Conservation (phyloP, 2,888 invertebrate species). For the Orchestes rusci region DNA sequence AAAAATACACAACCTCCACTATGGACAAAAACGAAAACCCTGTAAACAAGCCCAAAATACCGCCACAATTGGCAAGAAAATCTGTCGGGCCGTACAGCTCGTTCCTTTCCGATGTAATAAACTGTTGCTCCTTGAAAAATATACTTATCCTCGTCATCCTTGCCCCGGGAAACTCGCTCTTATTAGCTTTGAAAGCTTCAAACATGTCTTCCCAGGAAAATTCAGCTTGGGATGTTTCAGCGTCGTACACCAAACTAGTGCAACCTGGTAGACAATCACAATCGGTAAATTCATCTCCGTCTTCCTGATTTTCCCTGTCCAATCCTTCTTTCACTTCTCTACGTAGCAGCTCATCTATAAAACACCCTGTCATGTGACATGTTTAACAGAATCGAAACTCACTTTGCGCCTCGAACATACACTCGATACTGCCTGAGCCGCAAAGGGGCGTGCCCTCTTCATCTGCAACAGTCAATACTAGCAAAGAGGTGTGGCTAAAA, state of each 20-base stretch:
- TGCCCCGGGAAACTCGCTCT: constrained; percentile 41
- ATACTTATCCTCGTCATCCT: constrained; percentile 56
- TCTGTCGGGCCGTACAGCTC: constrained; percentile 52
- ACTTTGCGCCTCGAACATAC: constrained; percentile 52
- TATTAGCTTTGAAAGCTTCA: constrained; percentile 46
- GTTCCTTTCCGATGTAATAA: constrained; percentile 50
- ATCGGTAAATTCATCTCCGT: constrained; percentile 24
- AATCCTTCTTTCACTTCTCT: constrained; percentile 47
- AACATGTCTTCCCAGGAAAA: constrained; percentile 57
- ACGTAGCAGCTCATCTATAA: constrained; percentile 48
- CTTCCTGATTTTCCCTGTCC: constrained; percentile 23
- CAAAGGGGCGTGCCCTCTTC: constrained; percentile 51
- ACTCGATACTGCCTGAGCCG: constrained; percentile 50
- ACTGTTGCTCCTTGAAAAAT: constrained; percentile 63
- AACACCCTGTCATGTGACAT: background rate
- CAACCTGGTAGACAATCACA: constrained; percentile 60
- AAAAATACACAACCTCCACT: constrained; percentile 54
- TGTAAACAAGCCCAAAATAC: constrained; percentile 54
- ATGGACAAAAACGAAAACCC: constrained; percentile 59
- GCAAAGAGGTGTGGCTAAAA: background rate
- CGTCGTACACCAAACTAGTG: constrained; percentile 63
- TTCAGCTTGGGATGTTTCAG: constrained; percentile 65
- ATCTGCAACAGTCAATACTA: too few species aligned
- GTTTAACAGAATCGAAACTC: too few species aligned
- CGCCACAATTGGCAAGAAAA: constrained; percentile 53